A percentile compares a stretch with the other conserved stretches of the same genome.
These are phyloP conservation scores for Solea senegalensis DNA, from an alignment of 2,113 vertebrate species.

Conservation along the genomic window DNA sequence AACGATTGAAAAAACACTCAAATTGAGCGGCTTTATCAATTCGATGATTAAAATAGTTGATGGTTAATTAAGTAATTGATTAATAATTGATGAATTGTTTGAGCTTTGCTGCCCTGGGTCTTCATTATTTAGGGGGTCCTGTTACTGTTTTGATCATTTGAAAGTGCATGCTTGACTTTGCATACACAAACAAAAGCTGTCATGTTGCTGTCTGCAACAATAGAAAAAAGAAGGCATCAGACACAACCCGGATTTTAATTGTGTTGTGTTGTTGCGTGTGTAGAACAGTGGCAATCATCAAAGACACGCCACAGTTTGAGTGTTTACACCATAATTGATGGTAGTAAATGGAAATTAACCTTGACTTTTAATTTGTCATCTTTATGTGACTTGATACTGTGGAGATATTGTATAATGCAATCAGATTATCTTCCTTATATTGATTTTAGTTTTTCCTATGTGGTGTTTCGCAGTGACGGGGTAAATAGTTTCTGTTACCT, in stretches of 20 bases:
- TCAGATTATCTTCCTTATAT: not conserved
- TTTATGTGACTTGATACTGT: not conserved
- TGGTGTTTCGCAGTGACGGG: not conserved
- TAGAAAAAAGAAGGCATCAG: not conserved
- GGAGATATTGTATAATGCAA: not conserved
- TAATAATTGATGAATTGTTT: too few relatives aligned
- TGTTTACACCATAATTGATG: not conserved
- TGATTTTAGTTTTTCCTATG: not conserved
- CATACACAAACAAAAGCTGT: not conserved
- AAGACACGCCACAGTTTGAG: not conserved
- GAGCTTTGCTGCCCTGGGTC: not conserved
- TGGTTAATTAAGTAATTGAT: too few relatives aligned
- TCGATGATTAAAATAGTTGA: too few relatives aligned
- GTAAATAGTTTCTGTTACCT: slow-evolving; percentile 15
- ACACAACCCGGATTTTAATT: slow-evolving; percentile 6
- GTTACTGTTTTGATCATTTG: slow-evolving; percentile 13
- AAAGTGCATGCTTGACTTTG: not conserved
- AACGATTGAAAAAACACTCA: too few relatives aligned
- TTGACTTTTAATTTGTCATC: not conserved
- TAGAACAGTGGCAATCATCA: not conserved
- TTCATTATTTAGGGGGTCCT: slow-evolving; percentile 21
- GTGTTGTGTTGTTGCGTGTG: slow-evolving; percentile 9
- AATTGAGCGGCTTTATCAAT: too few relatives aligned
- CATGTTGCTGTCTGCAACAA: not conserved
- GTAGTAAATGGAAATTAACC: not conserved